phyloP scores from a whole-genome alignment of 2,113 vertebrate genomes.

The Rhagologus leucostigma region DNA sequence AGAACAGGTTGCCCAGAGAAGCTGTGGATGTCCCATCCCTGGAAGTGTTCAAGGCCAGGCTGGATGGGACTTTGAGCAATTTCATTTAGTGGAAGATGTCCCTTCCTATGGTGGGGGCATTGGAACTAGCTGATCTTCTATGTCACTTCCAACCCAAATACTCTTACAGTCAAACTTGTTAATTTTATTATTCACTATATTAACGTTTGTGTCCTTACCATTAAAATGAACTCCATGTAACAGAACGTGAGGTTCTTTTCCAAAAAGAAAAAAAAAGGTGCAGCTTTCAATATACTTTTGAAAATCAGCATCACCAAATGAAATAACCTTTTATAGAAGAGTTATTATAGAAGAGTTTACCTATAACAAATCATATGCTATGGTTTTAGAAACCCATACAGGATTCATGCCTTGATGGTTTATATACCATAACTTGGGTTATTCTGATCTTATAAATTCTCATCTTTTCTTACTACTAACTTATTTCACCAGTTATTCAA shows the following conservation, averaged over 20 bases:
- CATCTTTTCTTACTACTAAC: not conserved
- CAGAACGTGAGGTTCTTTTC: accelerated
- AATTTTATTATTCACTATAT: not conserved
- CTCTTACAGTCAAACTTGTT: not conserved
- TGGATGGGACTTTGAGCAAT: not conserved
- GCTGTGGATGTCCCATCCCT: not conserved
- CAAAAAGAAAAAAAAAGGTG: not conserved
- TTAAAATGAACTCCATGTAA: not conserved
- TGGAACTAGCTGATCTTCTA: not conserved
- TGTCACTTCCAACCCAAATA: not conserved
- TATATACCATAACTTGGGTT: not conserved
- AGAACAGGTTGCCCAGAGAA: not conserved
- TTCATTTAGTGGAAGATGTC: not conserved
- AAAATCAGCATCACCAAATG: not conserved
- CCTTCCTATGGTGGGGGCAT: not conserved
- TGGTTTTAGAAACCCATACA: not conserved
- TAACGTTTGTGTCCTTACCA: not conserved
- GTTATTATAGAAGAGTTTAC: not conserved
- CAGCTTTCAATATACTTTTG: not conserved
- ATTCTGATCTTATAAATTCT: not conserved
- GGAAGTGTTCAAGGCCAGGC: not conserved
- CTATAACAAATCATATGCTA: not conserved
- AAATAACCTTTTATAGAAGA: not conserved
- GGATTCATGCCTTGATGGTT: not conserved
- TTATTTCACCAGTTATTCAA: not conserved